These are phyloP conservation scores for Nudaria mundana DNA, from an alignment of 2,888 invertebrate species.

Conservation along the genomic window DNA sequence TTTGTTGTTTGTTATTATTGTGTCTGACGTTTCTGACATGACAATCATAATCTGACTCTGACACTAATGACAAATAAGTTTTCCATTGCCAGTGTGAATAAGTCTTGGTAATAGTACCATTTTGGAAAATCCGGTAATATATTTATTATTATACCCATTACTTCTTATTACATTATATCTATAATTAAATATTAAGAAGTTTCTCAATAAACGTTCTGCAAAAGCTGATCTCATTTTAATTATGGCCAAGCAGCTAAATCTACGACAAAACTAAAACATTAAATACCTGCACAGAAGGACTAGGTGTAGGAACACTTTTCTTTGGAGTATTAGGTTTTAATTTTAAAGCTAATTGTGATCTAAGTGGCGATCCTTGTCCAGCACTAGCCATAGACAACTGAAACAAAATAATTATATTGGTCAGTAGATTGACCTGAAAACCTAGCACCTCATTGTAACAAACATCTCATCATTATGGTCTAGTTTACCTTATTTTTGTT, in stretches of 20 bases:
- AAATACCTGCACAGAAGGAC: slow-evolving; percentile 72
- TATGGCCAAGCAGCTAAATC: no score
- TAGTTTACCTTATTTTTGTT: slow-evolving; percentile 67
- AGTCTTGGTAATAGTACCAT: no score
- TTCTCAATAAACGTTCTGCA: no score
- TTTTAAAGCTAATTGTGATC: slow-evolving; percentile 86
- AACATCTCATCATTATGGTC: neutral
- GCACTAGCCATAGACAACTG: slow-evolving; percentile 77
- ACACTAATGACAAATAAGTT: neutral
- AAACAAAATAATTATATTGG: slow-evolving; percentile 26
- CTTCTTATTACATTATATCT: no score
- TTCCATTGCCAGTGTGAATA: neutral
- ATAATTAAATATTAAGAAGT: no score
- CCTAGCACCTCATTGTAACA: neutral
- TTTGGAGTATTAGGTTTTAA: slow-evolving; percentile 82
- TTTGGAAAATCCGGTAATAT: no score
- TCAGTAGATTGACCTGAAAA: no score
- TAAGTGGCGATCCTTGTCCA: slow-evolving; percentile 87
- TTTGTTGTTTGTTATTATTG: slow-evolving; percentile 1
- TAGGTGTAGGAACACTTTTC: slow-evolving; percentile 64
- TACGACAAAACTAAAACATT: neutral
- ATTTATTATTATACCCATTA: no score
- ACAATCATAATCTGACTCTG: no score
- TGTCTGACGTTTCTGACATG: slow-evolving; percentile 1
- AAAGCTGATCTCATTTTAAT: no score